Conservation (phyloP, 1,140 invertebrate species). For the Scaptomyza hsui region DNA sequence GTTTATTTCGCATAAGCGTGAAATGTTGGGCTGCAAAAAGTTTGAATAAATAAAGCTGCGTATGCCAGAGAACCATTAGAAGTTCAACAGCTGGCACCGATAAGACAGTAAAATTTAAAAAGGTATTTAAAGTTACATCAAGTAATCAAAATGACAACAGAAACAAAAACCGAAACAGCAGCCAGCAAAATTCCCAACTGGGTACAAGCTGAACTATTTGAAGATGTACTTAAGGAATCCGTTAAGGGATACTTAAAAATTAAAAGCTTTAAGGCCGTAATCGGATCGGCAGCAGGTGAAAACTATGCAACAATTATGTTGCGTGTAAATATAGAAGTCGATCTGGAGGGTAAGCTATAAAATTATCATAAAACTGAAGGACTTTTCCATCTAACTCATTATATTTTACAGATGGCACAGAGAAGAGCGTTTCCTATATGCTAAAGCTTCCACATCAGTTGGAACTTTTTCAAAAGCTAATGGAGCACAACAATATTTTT, state of each 20-base stretch:
- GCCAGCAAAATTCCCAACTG: constrained; percentile 53
- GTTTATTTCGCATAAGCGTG: neutral
- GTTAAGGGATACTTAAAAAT: constrained; percentile 51
- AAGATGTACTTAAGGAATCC: constrained; percentile 52
- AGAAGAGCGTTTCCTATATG: constrained; percentile 54
- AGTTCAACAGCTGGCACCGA: constrained; percentile 21
- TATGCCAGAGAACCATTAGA: constrained; percentile 72
- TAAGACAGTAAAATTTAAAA: no score
- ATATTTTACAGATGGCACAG: constrained; percentile 41
- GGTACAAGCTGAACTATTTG: constrained; percentile 55
- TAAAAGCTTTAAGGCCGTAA: constrained; percentile 47
- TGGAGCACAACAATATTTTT: constrained; percentile 60
- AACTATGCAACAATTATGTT: constrained; percentile 67
- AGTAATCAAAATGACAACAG: constrained; percentile 22
- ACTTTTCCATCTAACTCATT: neutral
- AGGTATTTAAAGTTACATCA: no score
- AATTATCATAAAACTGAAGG: neutral
- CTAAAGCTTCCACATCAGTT: constrained; percentile 58
- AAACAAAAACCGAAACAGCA: neutral
- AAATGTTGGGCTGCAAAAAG: neutral
- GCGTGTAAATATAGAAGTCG: constrained; percentile 50
- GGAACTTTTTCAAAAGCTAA: constrained; percentile 34
- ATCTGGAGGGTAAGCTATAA: constrained; percentile 51
- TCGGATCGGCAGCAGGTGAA: constrained; percentile 57
- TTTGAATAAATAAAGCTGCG: constrained; percentile 70